Base-by-base conservation (phyloP, 53 echinoderm and acorn worm species). In the Arbacia lixula region DNA sequence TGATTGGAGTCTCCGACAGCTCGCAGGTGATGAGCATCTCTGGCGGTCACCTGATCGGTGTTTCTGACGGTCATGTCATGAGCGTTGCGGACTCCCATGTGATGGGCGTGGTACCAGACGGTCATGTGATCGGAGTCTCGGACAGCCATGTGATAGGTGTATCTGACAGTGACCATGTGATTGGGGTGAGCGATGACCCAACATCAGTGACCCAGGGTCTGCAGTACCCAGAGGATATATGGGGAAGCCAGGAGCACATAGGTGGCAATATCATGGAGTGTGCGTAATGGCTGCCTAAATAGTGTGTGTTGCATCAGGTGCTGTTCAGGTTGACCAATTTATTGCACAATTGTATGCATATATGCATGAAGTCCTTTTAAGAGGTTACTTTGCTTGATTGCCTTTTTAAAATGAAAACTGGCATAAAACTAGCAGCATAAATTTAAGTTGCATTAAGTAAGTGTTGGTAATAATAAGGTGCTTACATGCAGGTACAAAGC, bases 101-200 rank as follows among this genome's bases (percentile, higher is more conserved):
- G 2, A 81, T 81, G n/a, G 82, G 82, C 2, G 82, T 81, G 32
- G 6, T 32, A 11, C 38, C 50, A 0, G 82, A 63, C 21, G 33
- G 51, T 31, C 74, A 74, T 74, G 74, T 74, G 9, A 74, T 74
- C 3, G 74, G 74, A 2, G 74, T 74, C 29, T 74, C 74, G 5
- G 74, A 74, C 52, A 51, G 52, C 46, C 71, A 69, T 27, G 71
- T 69, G 4, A 69, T 69, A 27, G 71, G 71, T 3, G 74, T 74
- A 32, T 69, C 71, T 2, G 71, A 71, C 43, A 71, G 71, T 21
- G 68, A 41, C 38, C 90, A 90, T 62, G 90, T 91, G 29, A 80
- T 80, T 8, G 81, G 81, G 0, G 81, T 80, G 12, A 40, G 62
- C 9, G 81, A 81, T 63, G 82, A 81, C 11, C 82, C 82, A 2